phyloP scores from a whole-genome alignment of 2,113 vertebrate species.

The Actinemys pallida region DNA sequence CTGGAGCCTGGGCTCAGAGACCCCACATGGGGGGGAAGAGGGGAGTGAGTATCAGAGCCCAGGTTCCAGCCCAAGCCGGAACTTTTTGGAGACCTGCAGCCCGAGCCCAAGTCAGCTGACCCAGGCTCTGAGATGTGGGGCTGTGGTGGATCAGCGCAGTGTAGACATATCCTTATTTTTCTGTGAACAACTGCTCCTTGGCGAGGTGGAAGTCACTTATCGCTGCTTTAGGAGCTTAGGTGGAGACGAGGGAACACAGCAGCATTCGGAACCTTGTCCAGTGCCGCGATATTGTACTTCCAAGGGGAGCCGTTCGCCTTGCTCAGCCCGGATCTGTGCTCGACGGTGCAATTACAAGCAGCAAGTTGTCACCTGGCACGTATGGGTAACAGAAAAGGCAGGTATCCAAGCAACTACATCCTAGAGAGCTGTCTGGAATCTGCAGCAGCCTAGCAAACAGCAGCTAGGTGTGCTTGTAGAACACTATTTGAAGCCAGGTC shows the following conservation, averaged over 20 bases:
- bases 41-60: not conserved
- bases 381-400: slow-evolving; percentile 29
- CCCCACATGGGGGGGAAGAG: too few relatives aligned
- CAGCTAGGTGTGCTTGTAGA: not conserved
- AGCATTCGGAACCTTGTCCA: slow-evolving; percentile 32
- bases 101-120: not conserved
- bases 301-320: not conserved
- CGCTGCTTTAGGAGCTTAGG: not conserved
- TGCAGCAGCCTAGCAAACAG: slow-evolving; percentile 48
- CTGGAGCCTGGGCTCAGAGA: not conserved
- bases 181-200: not conserved
- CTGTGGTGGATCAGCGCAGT: not conserved
- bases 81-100: too few relatives aligned
- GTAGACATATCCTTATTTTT: not conserved
- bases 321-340: slow-evolving; percentile 53
- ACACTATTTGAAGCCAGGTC: slow-evolving; percentile 42
- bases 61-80: not conserved
- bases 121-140: not conserved
- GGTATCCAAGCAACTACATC: slow-evolving; percentile 74
- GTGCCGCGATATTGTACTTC: slow-evolving; percentile 22
- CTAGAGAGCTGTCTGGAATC: slow-evolving; percentile 30
- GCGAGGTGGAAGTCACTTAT: not conserved
- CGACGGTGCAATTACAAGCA: slow-evolving; percentile 8
- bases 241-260: not conserved
- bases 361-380: slow-evolving; percentile 61